A percentile compares a stretch with the other conserved stretches of the same genome.
These are phyloP conservation scores for Eolophus roseicapilla DNA, from an alignment of 2,113 vertebrate genomes.

Conservation along the genomic window DNA sequence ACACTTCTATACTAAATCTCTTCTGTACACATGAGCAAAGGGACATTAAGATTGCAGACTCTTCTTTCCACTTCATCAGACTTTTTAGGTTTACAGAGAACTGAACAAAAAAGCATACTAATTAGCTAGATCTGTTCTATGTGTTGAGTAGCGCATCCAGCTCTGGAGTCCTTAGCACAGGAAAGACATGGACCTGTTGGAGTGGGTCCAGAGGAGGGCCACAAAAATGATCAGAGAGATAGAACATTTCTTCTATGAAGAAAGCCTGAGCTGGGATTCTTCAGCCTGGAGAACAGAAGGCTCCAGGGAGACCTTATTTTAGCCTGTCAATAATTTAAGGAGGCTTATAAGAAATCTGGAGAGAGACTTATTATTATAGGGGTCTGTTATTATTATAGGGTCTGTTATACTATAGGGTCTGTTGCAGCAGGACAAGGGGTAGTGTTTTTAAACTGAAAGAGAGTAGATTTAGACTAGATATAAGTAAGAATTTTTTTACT, in stretches of 20 bases:
- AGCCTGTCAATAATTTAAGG: background rate
- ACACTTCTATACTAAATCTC: background rate
- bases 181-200: background rate
- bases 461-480: background rate
- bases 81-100: background rate
- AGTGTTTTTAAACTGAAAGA: background rate
- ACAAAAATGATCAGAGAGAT: background rate
- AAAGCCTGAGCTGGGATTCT: background rate
- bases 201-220: background rate
- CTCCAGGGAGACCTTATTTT: background rate
- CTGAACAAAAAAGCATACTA: background rate
- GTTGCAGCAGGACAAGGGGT: background rate
- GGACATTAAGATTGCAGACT: background rate
- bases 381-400: too few relatives aligned
- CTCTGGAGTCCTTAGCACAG: background rate
- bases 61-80: background rate
- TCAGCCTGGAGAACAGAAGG: background rate
- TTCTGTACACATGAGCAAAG: background rate
- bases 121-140: background rate
- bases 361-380: background rate
- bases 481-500: background rate
- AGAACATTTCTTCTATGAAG: background rate
- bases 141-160: background rate
- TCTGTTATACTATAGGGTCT: background rate
- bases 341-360: background rate